Base-by-base conservation (phyloP, 2,888 invertebrate species). In the Microctonus brassicae region DNA sequence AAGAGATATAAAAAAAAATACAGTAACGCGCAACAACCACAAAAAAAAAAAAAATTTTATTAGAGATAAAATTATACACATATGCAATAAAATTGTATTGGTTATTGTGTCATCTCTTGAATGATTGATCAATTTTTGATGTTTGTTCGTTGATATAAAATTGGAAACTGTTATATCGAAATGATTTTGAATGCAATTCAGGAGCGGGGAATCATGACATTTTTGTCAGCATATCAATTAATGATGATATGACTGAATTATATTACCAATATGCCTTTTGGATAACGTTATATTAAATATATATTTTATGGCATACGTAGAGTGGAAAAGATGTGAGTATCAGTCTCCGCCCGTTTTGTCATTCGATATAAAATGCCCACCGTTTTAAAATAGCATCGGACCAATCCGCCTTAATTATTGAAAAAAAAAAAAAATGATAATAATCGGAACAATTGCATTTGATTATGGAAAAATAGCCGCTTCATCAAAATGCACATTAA, bases 371-470 rank as follows among this genome's bases (percentile, higher is more conserved):
- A 70, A 68, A 55, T 70, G 26, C 66, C 75, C 75, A 70, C 72
- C 65, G 72, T 70, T 70, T 58, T 71, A 65, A 72, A 73, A 73
- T 76, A 75, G 78, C 77, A 81, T 81, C 79, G 82, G 83, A 85
- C 84, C 84, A 84, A 85, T 81, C 78, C 82, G 85, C 85, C 84
- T 85, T 86, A 84, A 62, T 47, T 58, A 34, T 64, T 67, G 26
- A 24, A 36, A 0, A 29, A 68, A 22, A 29, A 20, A 11, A 34
- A 20, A 26, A n/a, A n/a, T n/a, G n/a, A 63, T 57, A 17, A 57
- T 17, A 42, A n/a, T 53, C 29, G 42, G 22, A 24, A 36, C 24
- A 53, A 24, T 70, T 33, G 22, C 24, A 47, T 34, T 60, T 53
- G 73, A 68, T 71, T 26, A 70, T 65, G 73, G 60, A 60, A 73